Evolutionary conservation across 2,113 vertebrate genomes (phyloP), one percentile per base, ranked within the genome.

Genomic region (Acrocephalus kingi): DNA sequence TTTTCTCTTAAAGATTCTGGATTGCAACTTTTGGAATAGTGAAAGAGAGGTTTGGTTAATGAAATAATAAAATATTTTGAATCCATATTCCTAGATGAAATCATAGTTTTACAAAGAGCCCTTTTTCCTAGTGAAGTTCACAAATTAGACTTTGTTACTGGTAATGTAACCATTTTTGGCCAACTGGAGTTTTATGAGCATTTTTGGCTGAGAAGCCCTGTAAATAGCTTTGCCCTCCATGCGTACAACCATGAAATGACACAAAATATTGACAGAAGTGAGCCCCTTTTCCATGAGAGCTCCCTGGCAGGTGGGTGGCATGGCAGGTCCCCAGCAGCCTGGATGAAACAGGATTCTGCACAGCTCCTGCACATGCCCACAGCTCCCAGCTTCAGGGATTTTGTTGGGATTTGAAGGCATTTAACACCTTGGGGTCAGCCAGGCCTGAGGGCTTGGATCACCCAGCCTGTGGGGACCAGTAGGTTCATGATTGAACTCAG

Each of bases 141-240:
- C 78, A 86, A 74, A 95, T 89, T 88, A 96, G 51, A 46, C 88
- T 86, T 94, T 87, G 77, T 81, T 90, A 58, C 58, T 82, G 77
- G 54, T 88, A 95, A 19, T 30, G 23, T 66, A 84, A 58, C 45
- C 41, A 33, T 96, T 89, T 96, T 93, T 96, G 90, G 72, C 84
- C 82, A 91, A 80, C 37, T 20, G 30, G 45, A 17, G 19, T 45
- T 88, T 54, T 43, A 41, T 39, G 81, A 95, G 84, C 24, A 73
- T 90, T 90, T 90, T 90, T 91, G 64, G 52, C n/a, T 37, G n/a
- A 59, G 33, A 41, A 3, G 16, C 49, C 48, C 43, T 51, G 73
- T 93, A 68, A 94, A 82, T 73, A 79, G 55, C 64, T 89, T 87
- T 84, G 48, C 41, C 79, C 20, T 89, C 67, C 71, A 67, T 95